Evolutionary conservation across 2,888 invertebrate genomes (phyloP), one percentile per base, ranked within the genome.

Genomic region (Patella caerulea): DNA sequence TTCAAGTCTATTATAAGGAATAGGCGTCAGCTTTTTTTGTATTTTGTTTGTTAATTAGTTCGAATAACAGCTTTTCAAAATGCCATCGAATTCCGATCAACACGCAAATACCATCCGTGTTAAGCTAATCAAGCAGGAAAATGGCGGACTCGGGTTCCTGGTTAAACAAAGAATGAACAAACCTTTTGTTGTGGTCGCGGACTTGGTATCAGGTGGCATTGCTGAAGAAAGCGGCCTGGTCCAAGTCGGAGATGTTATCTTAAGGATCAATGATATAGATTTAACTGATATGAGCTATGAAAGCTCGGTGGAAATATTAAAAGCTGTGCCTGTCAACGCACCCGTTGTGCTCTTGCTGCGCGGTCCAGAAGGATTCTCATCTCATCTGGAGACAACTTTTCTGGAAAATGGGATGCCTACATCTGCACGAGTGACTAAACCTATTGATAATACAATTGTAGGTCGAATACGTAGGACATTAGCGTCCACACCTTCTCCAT

Each of bases 211-310:
- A 7, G 88, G 87, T n/a, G 89, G 90, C 7, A 88, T 89, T 53
- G 91, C 90, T 0, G 87, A 88, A 65, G 88, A 89, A 73, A 88
- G 88, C 73, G 89, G 90, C 2, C 82, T 90, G 45, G 86, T 91
- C 0, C 85, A 88, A 78, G 86, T 89, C 9, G 91, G 90, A 29
- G 91, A 91, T 82, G 83, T 87, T 53, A 87, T 91, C 15, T 81
- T 91, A 0, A 84, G 87, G 24, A 89, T 91, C 9, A 89, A 91
- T 81, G 88, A 90, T 71, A 83, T 83, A 34, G 87, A 88, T 77
- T 76, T 91, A 59, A 84, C 85, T 3, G 86, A 87, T n/a, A 85
- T 88, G 82, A 83, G 85, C 24, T 91, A 89, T 79, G 88, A 88
- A 19, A 84, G 87, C 74, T 85, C 87, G 24, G 81, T 90, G 54